Conservation (phyloP, 2,797 vertebrate genomes). For the Carduelis carduelis region DNA sequence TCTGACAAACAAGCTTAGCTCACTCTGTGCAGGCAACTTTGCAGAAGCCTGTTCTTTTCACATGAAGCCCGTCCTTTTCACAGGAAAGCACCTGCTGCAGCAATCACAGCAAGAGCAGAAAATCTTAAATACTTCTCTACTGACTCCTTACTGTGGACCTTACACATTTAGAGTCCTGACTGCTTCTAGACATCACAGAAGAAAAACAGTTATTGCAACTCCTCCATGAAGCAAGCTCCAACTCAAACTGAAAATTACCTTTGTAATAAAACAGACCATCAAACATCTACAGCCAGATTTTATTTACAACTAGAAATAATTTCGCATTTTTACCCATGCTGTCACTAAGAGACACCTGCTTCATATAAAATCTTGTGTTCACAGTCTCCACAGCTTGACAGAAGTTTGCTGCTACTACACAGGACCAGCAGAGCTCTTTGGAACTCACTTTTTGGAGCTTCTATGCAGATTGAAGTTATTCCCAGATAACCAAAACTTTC, state of each 20-base stretch:
- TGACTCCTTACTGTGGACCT: neutral
- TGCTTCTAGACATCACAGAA: neutral
- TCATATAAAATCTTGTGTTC: neutral
- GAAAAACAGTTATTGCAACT: neutral
- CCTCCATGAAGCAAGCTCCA: neutral
- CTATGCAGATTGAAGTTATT: neutral
- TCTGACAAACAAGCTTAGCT: neutral
- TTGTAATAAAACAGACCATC: neutral
- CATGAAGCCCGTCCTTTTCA: neutral
- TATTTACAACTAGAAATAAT: constrained; percentile 19
- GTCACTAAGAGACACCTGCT: neutral
- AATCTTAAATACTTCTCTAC: neutral
- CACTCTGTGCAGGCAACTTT: neutral
- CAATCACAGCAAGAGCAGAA: neutral
- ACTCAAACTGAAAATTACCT: neutral
- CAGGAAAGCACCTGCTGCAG: neutral
- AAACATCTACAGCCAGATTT: neutral
- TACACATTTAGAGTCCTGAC: neutral
- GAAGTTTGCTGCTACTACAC: neutral
- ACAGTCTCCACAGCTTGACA: neutral
- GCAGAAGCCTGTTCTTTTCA: neutral
- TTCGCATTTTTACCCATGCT: neutral
- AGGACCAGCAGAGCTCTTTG: neutral
- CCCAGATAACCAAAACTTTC: neutral
- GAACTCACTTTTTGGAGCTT: neutral